A percentile compares a stretch with the other conserved stretches of the same genome.
phyloP scores from a whole-genome alignment of 2,797 vertebrate species.

The Anas capensis region DNA sequence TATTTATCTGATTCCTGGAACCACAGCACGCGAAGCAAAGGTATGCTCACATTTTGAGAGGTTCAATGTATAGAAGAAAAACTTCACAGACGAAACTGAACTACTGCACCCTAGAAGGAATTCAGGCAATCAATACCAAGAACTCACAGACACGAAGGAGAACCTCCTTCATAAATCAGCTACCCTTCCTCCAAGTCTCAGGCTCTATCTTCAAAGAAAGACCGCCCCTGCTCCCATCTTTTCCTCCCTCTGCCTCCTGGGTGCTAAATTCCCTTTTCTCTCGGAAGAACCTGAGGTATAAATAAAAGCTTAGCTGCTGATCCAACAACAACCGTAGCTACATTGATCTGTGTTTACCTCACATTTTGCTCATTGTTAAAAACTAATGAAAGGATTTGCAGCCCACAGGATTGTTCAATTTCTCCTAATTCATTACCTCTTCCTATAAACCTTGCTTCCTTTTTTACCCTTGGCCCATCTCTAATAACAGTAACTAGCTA shows the following conservation, averaged over 20 bases:
- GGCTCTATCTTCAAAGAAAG: accelerated
- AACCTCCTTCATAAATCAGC: neutral
- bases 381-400: neutral
- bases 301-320: neutral
- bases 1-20: neutral
- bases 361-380: neutral
- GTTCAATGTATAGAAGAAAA: accelerated
- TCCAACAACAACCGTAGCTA: accelerated
- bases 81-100: neutral
- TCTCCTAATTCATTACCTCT: neutral
- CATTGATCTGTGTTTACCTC: neutral
- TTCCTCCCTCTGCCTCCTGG: neutral
- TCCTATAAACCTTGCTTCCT: neutral
- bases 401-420: neutral
- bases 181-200: neutral
- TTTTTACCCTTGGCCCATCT: neutral
- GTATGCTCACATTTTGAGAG: neutral
- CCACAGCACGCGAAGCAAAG: neutral
- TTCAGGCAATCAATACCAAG: neutral
- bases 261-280: neutral
- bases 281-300: neutral
- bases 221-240: neutral
- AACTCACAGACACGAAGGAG: neutral
- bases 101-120: neutral
- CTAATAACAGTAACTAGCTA: neutral